phyloP scores from a whole-genome alignment of 2,888 invertebrate species.

The Apoda limacodes region DNA sequence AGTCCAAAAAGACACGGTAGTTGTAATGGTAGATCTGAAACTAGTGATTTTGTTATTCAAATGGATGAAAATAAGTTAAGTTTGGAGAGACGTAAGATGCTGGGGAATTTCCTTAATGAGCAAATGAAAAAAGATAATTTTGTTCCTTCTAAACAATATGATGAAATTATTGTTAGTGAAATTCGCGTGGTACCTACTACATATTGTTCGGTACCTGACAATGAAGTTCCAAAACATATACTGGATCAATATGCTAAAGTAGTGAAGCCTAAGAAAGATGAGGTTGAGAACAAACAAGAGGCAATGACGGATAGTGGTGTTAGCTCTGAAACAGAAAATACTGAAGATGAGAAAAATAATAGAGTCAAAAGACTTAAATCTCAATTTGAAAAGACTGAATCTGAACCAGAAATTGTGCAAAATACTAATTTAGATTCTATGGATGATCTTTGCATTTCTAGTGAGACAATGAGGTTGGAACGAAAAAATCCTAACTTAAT shows the following conservation, averaged over 20 bases:
- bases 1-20: conserved; percentile 49
- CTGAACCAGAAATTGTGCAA: conserved; percentile 24
- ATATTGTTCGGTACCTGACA: conserved; percentile 42
- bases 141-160: conserved; percentile 21
- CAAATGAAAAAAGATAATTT: conserved; percentile 59
- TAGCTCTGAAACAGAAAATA: conserved; percentile 60
- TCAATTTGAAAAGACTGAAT: conserved; percentile 26
- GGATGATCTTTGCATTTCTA: conserved; percentile 46
- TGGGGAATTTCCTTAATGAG: conserved; percentile 53
- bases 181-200: conserved; percentile 23
- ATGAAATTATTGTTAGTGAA: conserved; percentile 4
- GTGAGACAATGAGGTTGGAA: conserved; percentile 53
- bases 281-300: conserved; percentile 41
- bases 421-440: conserved; percentile 39
- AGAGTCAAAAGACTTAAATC: conserved; percentile 36
- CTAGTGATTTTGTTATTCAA: conserved; percentile 41
- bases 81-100: conserved; percentile 45
- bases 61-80: conserved; percentile 48
- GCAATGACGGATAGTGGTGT: conserved; percentile 62
- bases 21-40: conserved; percentile 50
- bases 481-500: conserved; percentile 53
- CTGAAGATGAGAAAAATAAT: conserved; percentile 48
- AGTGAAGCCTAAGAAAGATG: conserved; percentile 38
- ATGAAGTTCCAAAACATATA: conserved; percentile 54
- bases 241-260: conserved; percentile 60